These are phyloP conservation scores for Perizoma flavofasciatum DNA, from an alignment of 2,888 invertebrate genomes.

Conservation along the genomic window DNA sequence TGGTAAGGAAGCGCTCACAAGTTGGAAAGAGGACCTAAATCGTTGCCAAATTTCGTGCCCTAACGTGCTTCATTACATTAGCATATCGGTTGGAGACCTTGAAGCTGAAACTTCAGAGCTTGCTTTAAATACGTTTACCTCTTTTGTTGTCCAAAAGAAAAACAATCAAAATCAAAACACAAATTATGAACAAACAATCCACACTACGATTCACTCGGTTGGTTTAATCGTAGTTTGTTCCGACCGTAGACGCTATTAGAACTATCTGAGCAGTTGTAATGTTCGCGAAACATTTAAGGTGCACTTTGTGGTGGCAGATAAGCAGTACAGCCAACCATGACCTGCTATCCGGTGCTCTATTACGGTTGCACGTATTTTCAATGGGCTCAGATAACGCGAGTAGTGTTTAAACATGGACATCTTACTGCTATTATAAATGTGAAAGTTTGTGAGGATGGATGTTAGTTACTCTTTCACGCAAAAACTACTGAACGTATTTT, in stretches of 20 bases:
- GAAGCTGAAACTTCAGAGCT: too few relatives aligned
- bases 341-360: slow-evolving; percentile 52
- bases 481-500: too few relatives aligned
- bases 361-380: slow-evolving; percentile 36
- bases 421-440: too few relatives aligned
- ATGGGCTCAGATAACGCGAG: slow-evolving; percentile 29
- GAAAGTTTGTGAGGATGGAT: too few relatives aligned
- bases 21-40: too few relatives aligned
- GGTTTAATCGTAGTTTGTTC: slow-evolving; percentile 23
- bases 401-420: slow-evolving; percentile 10
- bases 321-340: slow-evolving; percentile 53
- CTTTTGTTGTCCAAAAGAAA: too few relatives aligned
- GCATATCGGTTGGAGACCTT: too few relatives aligned
- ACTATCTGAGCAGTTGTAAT: slow-evolving; percentile 45
- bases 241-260: slow-evolving; percentile 41
- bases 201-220: slow-evolving; percentile 16
- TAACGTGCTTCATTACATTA: too few relatives aligned
- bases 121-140: too few relatives aligned
- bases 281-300: slow-evolving; percentile 61
- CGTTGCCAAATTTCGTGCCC: too few relatives aligned
- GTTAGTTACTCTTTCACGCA: too few relatives aligned
- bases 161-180: neutral
- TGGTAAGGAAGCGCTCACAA: too few relatives aligned
- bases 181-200: slow-evolving; percentile 7
- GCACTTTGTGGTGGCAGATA: slow-evolving; percentile 59